Evolutionary conservation across 2,888 invertebrate genomes (phyloP), one percentile per base, ranked within the genome.

Genomic region (Lathronympha strigana): DNA sequence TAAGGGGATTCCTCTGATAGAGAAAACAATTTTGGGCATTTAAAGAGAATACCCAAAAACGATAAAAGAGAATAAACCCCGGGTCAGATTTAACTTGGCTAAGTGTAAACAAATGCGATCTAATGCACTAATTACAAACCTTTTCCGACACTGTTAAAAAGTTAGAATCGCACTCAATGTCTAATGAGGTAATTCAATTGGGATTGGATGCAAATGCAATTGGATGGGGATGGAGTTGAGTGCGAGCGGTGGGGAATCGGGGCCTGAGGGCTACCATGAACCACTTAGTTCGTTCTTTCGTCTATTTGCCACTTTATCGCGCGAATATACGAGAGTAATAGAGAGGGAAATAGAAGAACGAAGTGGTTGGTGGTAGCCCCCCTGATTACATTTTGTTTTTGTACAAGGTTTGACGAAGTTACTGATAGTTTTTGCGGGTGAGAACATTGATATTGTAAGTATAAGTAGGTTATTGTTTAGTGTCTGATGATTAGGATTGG

Each of bases 71-170:
- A 57, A 45, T 45, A 57, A 57, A 45, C 43, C 31, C 40, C 19
- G 19, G 50, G 50, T 43, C 31, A 19, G 43, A 21, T 21, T 57
- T 21, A 45, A 21, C 36, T 13, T 8, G 33, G 47, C 40, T 31
- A 62, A 51, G 61, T 50, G 55, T 55, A 66, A 40, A 67, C 63
- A 64, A 63, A 70, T 67, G 63, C 60, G 55, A 68, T 61, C 58
- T 50, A 60, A 67, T 43, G 61, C 31, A 51, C 58, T 67, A 69
- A 69, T 69, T 67, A 67, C 40, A 54, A 47, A 31, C 54, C 38
- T 62, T 60, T 62, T 54, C 36, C 25, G 28, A 19, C 25, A 47
- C 33, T 49, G 61, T 61, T 62, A 58, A 63, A 63, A 63, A 63
- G 63, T 63, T 63, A 40, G 55, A 15, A 54, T 51, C 36, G 50